These are phyloP conservation scores for Collichthys lucidus DNA, from an alignment of 2,113 vertebrate species.

Conservation along the genomic window DNA sequence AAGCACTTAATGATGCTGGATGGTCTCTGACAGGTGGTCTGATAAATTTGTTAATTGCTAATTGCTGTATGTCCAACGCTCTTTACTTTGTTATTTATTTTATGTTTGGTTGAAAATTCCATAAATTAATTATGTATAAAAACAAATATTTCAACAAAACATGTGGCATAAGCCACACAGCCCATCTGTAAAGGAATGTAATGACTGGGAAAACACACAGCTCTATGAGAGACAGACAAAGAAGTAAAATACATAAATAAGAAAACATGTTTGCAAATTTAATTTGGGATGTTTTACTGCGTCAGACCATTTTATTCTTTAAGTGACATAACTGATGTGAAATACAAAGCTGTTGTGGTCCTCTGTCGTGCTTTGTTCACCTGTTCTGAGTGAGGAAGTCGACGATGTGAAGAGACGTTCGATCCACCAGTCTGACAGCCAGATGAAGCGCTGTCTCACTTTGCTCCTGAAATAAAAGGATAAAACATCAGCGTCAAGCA, in stretches of 20 bases:
- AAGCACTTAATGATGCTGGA: too few relatives aligned
- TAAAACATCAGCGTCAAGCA: neutral
- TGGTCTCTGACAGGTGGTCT: too few relatives aligned
- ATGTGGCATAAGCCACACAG: too few relatives aligned
- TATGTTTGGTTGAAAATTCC: too few relatives aligned
- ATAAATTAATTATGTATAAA: too few relatives aligned
- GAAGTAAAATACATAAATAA: neutral
- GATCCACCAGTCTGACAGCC: constrained; percentile 94
- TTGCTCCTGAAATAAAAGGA: constrained; percentile 86
- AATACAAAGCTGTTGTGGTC: neutral
- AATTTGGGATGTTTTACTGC: too few relatives aligned
- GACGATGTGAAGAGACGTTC: constrained; percentile 97
- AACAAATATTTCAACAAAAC: too few relatives aligned
- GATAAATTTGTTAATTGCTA: too few relatives aligned
- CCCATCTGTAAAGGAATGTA: too few relatives aligned
- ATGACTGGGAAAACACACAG: neutral
- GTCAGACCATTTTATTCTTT: neutral
- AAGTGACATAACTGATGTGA: neutral
- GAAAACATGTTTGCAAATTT: neutral
- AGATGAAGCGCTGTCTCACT: constrained; percentile 96
- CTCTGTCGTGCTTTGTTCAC: constrained; percentile 71
- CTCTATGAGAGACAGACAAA: neutral
- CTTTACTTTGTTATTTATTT: too few relatives aligned
- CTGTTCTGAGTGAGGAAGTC: constrained; percentile 99
- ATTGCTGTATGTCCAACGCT: too few relatives aligned